A percentile compares a stretch with the other conserved stretches of the same genome.
phyloP scores from a whole-genome alignment of 2,888 invertebrate genomes.

The Orchesellides sinensis region DNA sequence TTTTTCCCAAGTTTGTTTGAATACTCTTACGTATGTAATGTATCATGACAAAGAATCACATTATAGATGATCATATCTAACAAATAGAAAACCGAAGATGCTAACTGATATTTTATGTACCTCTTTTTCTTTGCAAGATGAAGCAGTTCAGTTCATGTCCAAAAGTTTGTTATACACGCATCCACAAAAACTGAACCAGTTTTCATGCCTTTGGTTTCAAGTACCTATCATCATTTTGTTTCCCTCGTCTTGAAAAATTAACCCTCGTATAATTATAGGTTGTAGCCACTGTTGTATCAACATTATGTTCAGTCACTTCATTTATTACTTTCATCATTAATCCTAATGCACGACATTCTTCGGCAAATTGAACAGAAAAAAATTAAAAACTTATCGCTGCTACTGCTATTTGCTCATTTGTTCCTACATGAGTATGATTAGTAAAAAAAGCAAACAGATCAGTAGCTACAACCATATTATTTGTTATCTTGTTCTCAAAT shows the following conservation, averaged over 20 bases:
- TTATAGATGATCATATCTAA: too few species aligned
- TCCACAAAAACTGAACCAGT: conserved; percentile 56
- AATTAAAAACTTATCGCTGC: conserved; percentile 56
- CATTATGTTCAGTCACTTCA: conserved; percentile 62
- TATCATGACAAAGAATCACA: too few species aligned
- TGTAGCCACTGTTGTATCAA: conserved; percentile 48
- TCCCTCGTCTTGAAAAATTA: conserved; percentile 12
- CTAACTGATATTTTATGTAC: too few species aligned
- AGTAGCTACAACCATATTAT: conserved; percentile 26
- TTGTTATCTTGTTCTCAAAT: conserved; percentile 35
- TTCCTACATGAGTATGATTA: conserved; percentile 31
- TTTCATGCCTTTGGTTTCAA: conserved; percentile 49
- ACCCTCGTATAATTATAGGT: conserved; percentile 52
- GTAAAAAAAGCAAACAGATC: conserved; percentile 14
- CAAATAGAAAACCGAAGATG: too few species aligned
- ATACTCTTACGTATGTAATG: too few species aligned
- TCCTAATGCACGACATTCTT: conserved; percentile 60
- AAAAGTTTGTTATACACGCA: conserved; percentile 18
- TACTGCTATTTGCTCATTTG: conserved; percentile 42
- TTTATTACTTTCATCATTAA: conserved; percentile 63
- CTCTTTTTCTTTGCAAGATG: too few species aligned
- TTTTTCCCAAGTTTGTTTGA: too few species aligned
- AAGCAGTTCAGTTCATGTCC: conserved; percentile 30
- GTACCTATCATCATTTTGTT: conserved; percentile 2
- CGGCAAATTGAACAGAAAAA: conserved; percentile 44